phyloP scores from a whole-genome alignment of 2,888 invertebrate species.

The Fragum fragum region DNA sequence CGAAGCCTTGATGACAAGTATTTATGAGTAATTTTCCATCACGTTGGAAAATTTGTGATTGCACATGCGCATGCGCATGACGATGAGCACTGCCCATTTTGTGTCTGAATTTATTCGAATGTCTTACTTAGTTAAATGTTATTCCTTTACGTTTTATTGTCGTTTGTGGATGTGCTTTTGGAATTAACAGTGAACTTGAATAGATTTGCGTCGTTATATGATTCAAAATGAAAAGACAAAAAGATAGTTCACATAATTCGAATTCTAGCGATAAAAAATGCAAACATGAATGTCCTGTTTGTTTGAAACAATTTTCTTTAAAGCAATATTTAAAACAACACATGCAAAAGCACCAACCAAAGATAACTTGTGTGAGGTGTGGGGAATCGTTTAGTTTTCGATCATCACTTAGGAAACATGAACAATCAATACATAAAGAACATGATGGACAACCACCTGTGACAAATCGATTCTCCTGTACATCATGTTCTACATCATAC shows the following conservation, averaged over 20 bases:
- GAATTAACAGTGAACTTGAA: neutral
- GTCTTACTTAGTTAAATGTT: too few relatives aligned
- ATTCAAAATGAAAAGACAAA: constrained; percentile 14
- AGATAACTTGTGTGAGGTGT: constrained; percentile 15
- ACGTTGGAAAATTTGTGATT: too few relatives aligned
- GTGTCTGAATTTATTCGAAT: too few relatives aligned
- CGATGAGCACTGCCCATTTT: too few relatives aligned
- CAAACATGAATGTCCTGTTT: neutral
- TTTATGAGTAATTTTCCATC: too few relatives aligned
- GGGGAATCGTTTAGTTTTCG: constrained; percentile 2
- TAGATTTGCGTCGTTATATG: neutral
- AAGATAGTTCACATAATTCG: neutral
- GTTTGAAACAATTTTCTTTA: neutral
- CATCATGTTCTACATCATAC: constrained; percentile 34
- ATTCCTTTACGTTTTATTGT: too few relatives aligned
- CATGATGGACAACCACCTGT: neutral
- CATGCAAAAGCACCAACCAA: constrained; percentile 28
- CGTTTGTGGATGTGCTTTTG: too few relatives aligned
- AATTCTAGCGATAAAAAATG: too few relatives aligned
- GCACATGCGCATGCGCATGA: too few relatives aligned
- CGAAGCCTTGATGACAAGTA: neutral
- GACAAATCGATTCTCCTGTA: constrained; percentile 7
- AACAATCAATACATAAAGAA: neutral
- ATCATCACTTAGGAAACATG: constrained; percentile 7
- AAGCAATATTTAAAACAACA: constrained; percentile 4